Evolutionary conservation across 2,113 vertebrate genomes (phyloP), one percentile per base, ranked within the genome.

Genomic region (Cyrtonyx montezumae): DNA sequence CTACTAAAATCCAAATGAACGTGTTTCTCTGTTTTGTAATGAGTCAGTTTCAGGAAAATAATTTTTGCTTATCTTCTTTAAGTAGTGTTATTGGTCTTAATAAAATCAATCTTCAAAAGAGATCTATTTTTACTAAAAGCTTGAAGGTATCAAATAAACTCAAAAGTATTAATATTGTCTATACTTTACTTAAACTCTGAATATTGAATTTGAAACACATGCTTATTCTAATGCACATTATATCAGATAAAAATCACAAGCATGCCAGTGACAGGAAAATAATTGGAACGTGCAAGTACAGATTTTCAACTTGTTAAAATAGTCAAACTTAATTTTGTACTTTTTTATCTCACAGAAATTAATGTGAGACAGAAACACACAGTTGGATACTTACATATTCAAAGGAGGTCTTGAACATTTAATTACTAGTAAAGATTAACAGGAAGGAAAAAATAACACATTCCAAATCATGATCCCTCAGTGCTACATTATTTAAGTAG

Each of bases 201-300:
- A 40, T 55, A 58, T 5, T 43, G 26, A 63, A 6, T 59, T 68
- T 13, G 62, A 83, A 76, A 51, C 6, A 42, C 1, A 2, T 1
- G 1, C 6, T 22, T 79, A 67, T 40, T 89, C 61, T 51, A 37
- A 11, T 21, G 51, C 8, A 22, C 26, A 25, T 61, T 61, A 66
- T 14, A 51, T 12, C 8, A 76, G 28, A 32, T 3, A 76, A 62
- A 79, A 88, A 5, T 0, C 0, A 86, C 11, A 58, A 14, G 0
- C 36, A 5, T 34, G 16, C 37, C 17, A 0, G 0, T 49, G 43
- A 12, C 15, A 68, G 9, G 36, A 9, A 43, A 56, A 32, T 37
- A n/a, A 22, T 42, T 36, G 56, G 18, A 79, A 55, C 21, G 25
- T 5, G 2, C 34, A 10, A 11, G 5, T 53, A 17, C 8, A 79